These are phyloP conservation scores for Quadriops clusia DNA, from an alignment of 2,888 invertebrate genomes.

Conservation along the genomic window DNA sequence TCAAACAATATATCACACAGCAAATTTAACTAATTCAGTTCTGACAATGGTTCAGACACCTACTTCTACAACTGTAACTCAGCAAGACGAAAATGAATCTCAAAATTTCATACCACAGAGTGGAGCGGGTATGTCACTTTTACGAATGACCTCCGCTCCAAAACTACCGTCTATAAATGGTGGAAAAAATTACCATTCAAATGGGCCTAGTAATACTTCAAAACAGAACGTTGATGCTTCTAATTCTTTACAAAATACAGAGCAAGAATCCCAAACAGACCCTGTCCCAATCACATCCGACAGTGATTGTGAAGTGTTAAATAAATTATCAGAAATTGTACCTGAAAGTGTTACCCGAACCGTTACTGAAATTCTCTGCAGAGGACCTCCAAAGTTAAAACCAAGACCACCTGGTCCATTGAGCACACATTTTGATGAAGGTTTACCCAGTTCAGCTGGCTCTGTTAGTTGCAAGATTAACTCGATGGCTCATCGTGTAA, in stretches of 20 bases:
- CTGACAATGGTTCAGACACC: conserved; percentile 22
- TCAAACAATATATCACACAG: conserved; percentile 21
- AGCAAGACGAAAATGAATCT: conserved; percentile 14
- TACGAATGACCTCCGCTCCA: too few species aligned
- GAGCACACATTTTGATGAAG: conserved; percentile 32
- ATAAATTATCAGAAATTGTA: conserved; percentile 12
- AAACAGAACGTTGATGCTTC: too few species aligned
- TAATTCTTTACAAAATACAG: too few species aligned
- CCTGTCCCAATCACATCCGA: too few species aligned
- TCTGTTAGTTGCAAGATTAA: conserved; percentile 29
- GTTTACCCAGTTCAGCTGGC: conserved; percentile 30
- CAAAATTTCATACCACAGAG: conserved; percentile 29
- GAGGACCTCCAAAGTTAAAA: conserved; percentile 35
- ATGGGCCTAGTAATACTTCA: too few species aligned
- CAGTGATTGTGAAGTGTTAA: too few species aligned
- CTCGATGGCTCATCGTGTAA: conserved; percentile 33
- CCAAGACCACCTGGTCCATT: conserved; percentile 39
- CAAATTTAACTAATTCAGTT: conserved; percentile 18
- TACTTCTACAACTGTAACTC: conserved; percentile 8
- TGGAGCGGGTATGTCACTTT: too few species aligned
- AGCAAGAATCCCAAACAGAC: too few species aligned
- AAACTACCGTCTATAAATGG: too few species aligned
- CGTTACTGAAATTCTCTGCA: conserved; percentile 26
- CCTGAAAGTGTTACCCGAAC: conserved; percentile 27
- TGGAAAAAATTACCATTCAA: too few species aligned